Conservation (phyloP, 2,113 vertebrate genomes). For the Amia ocellicauda region DNA sequence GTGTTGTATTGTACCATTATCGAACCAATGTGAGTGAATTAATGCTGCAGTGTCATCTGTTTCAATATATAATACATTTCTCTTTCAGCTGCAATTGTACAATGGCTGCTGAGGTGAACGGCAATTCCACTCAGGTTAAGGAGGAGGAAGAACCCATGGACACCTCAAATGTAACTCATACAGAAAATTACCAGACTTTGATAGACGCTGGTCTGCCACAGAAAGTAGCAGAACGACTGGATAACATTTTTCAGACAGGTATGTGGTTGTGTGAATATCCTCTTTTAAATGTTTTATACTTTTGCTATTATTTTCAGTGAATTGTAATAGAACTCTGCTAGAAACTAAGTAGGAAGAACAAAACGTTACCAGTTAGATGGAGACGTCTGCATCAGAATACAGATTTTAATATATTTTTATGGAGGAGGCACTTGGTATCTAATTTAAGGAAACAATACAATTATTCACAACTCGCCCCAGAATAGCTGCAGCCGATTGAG, state of each 20-base stretch:
- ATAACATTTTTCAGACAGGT: conserved; percentile 98
- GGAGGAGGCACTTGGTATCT: too few species aligned
- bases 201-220: conserved; percentile 91
- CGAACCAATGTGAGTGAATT: too few species aligned
- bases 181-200: conserved; percentile 94
- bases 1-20: too few species aligned
- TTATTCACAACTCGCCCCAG: too few species aligned
- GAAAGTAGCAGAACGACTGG: conserved; percentile 95
- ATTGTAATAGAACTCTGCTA: not conserved
- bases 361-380: too few species aligned
- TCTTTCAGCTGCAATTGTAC: conserved; percentile 46
- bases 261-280: conserved; percentile 28
- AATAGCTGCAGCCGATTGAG: too few species aligned
- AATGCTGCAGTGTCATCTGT: too few species aligned
- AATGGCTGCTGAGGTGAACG: conserved; percentile 98
- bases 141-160: conserved; percentile 98
- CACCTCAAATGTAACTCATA: conserved; percentile 82
- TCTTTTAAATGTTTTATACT: not conserved
- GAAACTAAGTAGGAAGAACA: too few species aligned
- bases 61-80: too few species aligned
- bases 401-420: not conserved
- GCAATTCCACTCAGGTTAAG: conserved; percentile 87
- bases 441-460: too few species aligned
- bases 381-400: too few species aligned
- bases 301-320: not conserved